Base-by-base conservation (phyloP, 2,113 vertebrate species). In the Melanerpes formicivorus region DNA sequence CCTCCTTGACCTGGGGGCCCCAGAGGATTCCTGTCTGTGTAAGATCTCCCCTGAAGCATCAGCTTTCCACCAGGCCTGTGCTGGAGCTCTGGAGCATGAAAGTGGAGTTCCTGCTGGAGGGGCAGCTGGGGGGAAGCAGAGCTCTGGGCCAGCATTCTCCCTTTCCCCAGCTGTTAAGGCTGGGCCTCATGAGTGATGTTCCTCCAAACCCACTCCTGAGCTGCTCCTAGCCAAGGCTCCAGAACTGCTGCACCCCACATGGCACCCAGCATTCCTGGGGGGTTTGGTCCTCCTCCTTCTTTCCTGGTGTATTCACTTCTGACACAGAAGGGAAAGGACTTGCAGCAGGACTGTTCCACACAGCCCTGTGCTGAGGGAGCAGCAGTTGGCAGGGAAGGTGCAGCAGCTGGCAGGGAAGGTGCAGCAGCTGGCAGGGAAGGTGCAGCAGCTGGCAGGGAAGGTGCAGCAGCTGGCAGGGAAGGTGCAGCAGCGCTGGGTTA, bases 321-420 rank as follows among this genome's bases (percentile, higher is more conserved):
- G 93, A 87, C 88, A 93, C 81, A 81, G 90, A 96, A 96, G 91
- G 95, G 95, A 95, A 96, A 96, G 96, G 64, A 95, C 93, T 94
- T 97, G 93, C 95, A 94, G 87, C 89, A 95, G 87, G 91, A 95
- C 96, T 95, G 96, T 94, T 93, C 79, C 91, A 82, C 78, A 88
- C 92, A 95, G 95, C 73, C 94, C 67, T 93, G 91, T 89, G 40
- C 89, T 91, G 93, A 93, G 93, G 89, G 95, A 96, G 96, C 96
- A 90, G 85, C 91, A 95, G 85, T 92, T 96, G 95, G 96, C 93
- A 94, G 78, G 80, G 93, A 94, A 78, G 91, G 91, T 95, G 90
- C 87, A 90, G 91, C 87, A 95, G 85, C 93, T 96, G 95, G 96
- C 93, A 94, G 78, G 80, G 93, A 94, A 78, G 91, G 91, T 95